Evolutionary conservation across 2,888 invertebrate species (phyloP).

Genomic region (Cantharis flavilabris): DNA sequence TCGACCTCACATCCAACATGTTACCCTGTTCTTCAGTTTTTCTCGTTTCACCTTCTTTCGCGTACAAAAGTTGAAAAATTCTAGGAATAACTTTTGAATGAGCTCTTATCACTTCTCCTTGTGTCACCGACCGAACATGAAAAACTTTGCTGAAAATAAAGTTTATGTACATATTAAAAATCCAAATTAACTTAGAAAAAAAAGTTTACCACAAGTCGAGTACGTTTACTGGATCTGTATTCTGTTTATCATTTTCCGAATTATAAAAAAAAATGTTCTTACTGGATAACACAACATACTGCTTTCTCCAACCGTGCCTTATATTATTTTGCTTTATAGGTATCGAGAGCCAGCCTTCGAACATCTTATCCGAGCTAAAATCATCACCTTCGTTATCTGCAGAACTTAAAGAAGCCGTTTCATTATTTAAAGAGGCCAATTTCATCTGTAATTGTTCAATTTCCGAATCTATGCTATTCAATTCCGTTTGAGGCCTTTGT

Average conservation of each 20-base stretch:
- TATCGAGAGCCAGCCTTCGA: conserved; percentile 96
- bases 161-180: neutral
- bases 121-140: conserved; percentile 97
- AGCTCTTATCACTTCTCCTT: conserved; percentile 98
- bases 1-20: conserved; percentile 58
- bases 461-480: conserved; percentile 95
- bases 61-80: conserved; percentile 96
- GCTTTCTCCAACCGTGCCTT: conserved; percentile 95
- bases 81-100: conserved; percentile 99
- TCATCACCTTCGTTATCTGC: conserved; percentile 85
- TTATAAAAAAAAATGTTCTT: conserved; percentile 97
- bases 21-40: conserved; percentile 69
- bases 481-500: conserved; percentile 89
- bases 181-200: neutral
- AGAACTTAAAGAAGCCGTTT: conserved; percentile 90
- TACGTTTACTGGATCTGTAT: conserved; percentile 92
- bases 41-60: conserved; percentile 93
- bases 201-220: conserved; percentile 87
- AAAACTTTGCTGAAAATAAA: conserved; percentile 84
- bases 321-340: conserved; percentile 95
- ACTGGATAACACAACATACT: conserved; percentile 95
- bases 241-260: conserved; percentile 90
- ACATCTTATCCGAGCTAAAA: conserved; percentile 70
- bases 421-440: conserved; percentile 76
- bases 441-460: conserved; percentile 91